These are phyloP conservation scores for Lasioglossum marginatum DNA, from an alignment of 2,888 invertebrate genomes.

Conservation along the genomic window DNA sequence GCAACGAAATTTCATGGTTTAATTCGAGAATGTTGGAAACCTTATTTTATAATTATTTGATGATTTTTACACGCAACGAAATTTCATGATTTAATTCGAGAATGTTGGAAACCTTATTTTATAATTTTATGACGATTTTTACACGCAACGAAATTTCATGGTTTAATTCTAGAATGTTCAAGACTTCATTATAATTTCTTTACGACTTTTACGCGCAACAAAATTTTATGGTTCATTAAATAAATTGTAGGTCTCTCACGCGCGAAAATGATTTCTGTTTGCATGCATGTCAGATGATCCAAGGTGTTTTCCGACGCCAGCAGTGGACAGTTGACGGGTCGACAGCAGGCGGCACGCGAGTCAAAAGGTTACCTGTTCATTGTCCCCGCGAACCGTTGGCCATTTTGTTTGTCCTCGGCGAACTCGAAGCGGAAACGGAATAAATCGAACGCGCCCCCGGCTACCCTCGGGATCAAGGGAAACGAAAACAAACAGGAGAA, in stretches of 20 bases:
- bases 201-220: no score
- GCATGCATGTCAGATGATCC: background rate
- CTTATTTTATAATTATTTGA: no score
- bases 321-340: background rate
- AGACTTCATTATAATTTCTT: no score
- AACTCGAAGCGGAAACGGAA: background rate
- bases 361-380: background rate
- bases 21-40: no score
- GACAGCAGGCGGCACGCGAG: background rate
- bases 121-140: no score
- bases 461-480: background rate
- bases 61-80: no score
- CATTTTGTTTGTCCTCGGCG: constrained; percentile 3
- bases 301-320: background rate
- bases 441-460: constrained; percentile 4
- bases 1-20: no score
- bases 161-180: no score
- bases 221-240: no score
- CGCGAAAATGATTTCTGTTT: background rate
- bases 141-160: no score
- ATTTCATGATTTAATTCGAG: no score
- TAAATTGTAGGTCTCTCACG: background rate
- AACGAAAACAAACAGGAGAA: constrained; percentile 3
- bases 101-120: no score
- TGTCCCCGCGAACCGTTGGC: background rate